A percentile compares a stretch with the other conserved stretches of the same genome.
Conservation (phyloP, 2,797 vertebrate species). For the Coccyzus lansbergi region DNA sequence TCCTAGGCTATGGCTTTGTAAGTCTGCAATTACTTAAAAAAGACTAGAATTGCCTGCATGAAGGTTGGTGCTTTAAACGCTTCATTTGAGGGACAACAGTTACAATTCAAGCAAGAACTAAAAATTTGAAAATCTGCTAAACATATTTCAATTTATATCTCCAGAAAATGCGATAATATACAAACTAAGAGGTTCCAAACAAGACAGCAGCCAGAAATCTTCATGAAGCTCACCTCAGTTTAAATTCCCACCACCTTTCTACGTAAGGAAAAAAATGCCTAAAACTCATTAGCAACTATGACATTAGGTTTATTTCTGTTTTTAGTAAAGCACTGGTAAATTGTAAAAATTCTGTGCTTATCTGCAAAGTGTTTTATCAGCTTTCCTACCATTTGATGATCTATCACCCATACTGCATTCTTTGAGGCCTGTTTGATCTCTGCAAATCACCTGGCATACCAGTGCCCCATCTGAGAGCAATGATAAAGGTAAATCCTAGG, state of each 20-base stretch:
- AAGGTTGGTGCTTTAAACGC: neutral
- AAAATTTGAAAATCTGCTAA: neutral
- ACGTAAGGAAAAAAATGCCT: neutral
- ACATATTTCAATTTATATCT: neutral
- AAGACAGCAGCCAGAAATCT: neutral
- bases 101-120: neutral
- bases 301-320: neutral
- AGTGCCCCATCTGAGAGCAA: neutral
- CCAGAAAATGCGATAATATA: neutral
- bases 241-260: neutral
- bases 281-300: neutral
- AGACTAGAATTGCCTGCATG: neutral
- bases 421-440: neutral
- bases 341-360: neutral
- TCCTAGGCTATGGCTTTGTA: neutral
- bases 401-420: neutral
- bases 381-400: neutral
- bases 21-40: neutral
- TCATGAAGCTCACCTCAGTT: neutral
- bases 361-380: neutral
- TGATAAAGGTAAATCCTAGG: neutral
- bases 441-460: neutral
- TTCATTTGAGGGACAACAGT: neutral
- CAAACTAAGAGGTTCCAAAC: neutral
- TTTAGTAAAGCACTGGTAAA: neutral